These are phyloP conservation scores for Alaudala cheleensis DNA, from an alignment of 2,113 vertebrate species.

Conservation along the genomic window DNA sequence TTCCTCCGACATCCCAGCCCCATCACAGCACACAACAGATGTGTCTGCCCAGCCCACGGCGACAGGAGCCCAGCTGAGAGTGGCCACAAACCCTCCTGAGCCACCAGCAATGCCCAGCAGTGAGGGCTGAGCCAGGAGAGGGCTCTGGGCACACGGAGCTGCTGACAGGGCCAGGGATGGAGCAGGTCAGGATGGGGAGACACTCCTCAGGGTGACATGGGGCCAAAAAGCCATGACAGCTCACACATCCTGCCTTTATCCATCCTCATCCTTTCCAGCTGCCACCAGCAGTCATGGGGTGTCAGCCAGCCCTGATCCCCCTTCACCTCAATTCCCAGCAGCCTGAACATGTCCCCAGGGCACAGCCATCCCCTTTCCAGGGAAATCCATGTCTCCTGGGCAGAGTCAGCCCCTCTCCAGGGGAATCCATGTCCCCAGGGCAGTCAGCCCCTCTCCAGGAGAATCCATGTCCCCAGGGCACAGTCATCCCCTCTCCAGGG, in stretches of 20 bases:
- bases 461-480: neutral
- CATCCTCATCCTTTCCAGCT: neutral
- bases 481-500: neutral
- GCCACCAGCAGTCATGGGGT: neutral
- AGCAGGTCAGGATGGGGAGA: neutral
- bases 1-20: neutral
- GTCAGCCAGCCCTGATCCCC: neutral
- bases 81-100: neutral
- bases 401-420: neutral
- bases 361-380: neutral
- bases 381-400: neutral
- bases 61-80: neutral
- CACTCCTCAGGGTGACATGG: neutral
- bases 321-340: accelerated
- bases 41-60: neutral
- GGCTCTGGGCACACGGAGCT: neutral
- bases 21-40: accelerated
- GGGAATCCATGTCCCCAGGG: accelerated
- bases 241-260: neutral
- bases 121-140: neutral
- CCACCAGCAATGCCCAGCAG: neutral
- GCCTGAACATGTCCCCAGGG: neutral
- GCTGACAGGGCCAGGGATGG: neutral
- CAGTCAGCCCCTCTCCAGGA: neutral
- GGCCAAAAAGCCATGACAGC: neutral